A percentile compares a stretch with the other conserved stretches of the same genome.
Evolutionary conservation across 2,797 vertebrate genomes (phyloP).

Genomic region (Crenichthys baileyi): DNA sequence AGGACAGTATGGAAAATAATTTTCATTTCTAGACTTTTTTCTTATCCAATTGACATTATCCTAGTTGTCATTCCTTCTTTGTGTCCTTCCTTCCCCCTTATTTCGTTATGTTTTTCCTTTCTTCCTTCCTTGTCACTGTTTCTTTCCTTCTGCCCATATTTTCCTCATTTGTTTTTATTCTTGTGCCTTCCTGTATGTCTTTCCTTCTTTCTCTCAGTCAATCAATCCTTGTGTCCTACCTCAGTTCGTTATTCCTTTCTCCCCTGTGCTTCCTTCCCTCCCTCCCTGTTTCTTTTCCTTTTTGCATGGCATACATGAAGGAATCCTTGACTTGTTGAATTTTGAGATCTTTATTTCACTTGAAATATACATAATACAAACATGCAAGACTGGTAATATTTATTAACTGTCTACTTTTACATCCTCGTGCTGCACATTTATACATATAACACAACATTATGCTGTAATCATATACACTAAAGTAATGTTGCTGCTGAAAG

Average conservation of each 20-base stretch:
- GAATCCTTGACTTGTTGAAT: neutral
- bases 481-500: conserved; percentile 4
- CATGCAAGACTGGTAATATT: neutral
- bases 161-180: neutral
- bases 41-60: neutral
- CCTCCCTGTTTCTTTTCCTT: too few species aligned
- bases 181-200: neutral
- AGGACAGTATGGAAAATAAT: neutral
- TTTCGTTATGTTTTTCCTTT: neutral
- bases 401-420: conserved; percentile 11
- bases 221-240: too few species aligned
- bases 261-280: neutral
- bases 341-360: neutral
- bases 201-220: neutral
- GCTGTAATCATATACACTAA: conserved; percentile 1
- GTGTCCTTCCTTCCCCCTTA: neutral
- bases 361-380: neutral
- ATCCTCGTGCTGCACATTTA: neutral
- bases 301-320: neutral
- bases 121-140: neutral
- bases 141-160: neutral
- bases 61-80: neutral
- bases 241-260: neutral
- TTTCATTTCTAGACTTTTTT: neutral
- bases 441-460: neutral